Conservation (phyloP, 92 coral and sea anemone genomes). For the Porites divaricata region DNA sequence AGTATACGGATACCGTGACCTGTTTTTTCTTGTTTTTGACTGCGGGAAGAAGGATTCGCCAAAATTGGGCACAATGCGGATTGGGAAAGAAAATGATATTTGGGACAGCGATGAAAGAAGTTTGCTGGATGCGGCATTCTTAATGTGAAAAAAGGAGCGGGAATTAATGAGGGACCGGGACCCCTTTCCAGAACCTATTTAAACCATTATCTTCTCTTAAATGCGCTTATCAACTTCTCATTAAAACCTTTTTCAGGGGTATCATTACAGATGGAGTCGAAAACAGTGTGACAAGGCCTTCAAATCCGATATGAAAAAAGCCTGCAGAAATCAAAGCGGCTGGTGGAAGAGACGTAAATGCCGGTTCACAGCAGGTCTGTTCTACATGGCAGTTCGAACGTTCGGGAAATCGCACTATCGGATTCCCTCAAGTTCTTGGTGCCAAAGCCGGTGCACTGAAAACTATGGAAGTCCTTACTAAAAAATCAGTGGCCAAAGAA, state of each 20-base stretch:
- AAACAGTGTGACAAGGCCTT: not conserved
- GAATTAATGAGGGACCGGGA: too few relatives aligned
- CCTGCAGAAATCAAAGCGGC: not conserved
- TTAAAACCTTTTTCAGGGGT: not conserved
- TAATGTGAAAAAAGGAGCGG: too few relatives aligned
- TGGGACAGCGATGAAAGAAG: too few relatives aligned
- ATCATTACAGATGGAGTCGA: not conserved
- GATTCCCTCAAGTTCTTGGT: not conserved
- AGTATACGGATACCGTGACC: too few relatives aligned
- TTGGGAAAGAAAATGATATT: too few relatives aligned
- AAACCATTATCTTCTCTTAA: not conserved
- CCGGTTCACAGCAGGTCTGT: not conserved
- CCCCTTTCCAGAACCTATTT: too few relatives aligned
- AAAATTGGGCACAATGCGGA: too few relatives aligned
- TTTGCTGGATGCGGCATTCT: too few relatives aligned
- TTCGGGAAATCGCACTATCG: not conserved
- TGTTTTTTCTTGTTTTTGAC: too few relatives aligned
- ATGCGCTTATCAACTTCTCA: not conserved
- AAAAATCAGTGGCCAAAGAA: not conserved
- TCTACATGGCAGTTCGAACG: not conserved
- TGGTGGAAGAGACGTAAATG: not conserved
- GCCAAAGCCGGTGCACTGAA: not conserved
- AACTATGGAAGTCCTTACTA: not conserved
- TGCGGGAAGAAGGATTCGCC: too few relatives aligned
- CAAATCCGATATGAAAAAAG: not conserved